These are phyloP conservation scores for Tursiops truncatus DNA, from an alignment of 2,113 vertebrate species.

Conservation along the genomic window DNA sequence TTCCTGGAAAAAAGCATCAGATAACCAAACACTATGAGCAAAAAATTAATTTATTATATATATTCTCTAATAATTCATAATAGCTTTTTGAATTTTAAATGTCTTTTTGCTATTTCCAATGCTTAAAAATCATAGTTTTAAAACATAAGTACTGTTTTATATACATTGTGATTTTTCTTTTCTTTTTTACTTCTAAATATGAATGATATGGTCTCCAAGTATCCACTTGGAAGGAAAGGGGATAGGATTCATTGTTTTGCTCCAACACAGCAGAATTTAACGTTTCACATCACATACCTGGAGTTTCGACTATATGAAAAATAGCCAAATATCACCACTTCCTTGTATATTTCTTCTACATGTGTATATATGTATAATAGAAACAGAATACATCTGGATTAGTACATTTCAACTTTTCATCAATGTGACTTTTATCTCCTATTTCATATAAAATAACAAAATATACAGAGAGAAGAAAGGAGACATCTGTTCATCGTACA, in stretches of 20 bases:
- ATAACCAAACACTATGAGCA: slow-evolving; percentile 85
- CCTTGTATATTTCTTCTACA: slow-evolving; percentile 75
- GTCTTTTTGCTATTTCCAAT: slow-evolving; percentile 86
- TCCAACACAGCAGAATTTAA: slow-evolving; percentile 82
- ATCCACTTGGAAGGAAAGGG: slow-evolving; percentile 79
- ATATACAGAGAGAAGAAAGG: slow-evolving; percentile 94
- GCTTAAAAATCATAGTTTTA: slow-evolving; percentile 90
- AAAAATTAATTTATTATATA: slow-evolving; percentile 88
- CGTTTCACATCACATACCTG: slow-evolving; percentile 82
- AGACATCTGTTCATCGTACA: slow-evolving; percentile 93
- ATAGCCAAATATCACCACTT: slow-evolving; percentile 83
- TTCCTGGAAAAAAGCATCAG: slow-evolving; percentile 83
- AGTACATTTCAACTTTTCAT: slow-evolving; percentile 80
- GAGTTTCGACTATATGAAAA: slow-evolving; percentile 85
- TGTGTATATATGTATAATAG: slow-evolving; percentile 75
- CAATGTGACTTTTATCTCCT: slow-evolving; percentile 87
- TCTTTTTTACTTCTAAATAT: slow-evolving; percentile 80
- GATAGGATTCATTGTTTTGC: slow-evolving; percentile 77
- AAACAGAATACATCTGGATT: slow-evolving; percentile 81
- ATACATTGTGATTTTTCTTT: slow-evolving; percentile 84
- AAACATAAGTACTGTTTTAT: slow-evolving; percentile 88
- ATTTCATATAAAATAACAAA: slow-evolving; percentile 96
- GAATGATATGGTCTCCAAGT: slow-evolving; percentile 81
- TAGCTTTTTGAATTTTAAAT: slow-evolving; percentile 87
- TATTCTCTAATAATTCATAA: slow-evolving; percentile 87